Base-by-base conservation (phyloP, 2,797 vertebrate species). In the Buceros bicornis region DNA sequence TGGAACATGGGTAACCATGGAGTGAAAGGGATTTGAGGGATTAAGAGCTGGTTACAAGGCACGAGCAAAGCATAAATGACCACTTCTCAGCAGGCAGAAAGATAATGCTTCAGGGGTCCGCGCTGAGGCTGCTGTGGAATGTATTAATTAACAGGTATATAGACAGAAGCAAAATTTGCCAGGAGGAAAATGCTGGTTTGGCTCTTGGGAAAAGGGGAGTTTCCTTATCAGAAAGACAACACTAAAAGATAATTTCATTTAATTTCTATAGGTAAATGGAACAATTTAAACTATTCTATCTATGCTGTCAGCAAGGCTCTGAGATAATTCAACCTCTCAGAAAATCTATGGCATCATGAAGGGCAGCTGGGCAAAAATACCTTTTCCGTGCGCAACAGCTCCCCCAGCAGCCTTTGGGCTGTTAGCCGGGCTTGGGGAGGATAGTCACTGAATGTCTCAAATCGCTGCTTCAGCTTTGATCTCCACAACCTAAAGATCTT, bases 1-100 rank as follows among this genome's bases (percentile, higher is more conserved):
- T 89, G 82, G 64, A 37, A 89, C 50, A 66, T 42, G n/a, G 50
- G 47, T 58, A 53, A 60, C 62, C 79, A 40, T 17, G 65, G 70
- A 73, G 33, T 45, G 56, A 67, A 31, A 87, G 33, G 47, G n/a
- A 29, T 93, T 87, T 90, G 74, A 67, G 87, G 72, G 58, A 89
- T 94, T 86, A 86, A 77, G 69, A 87, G 43, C 45, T 83, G 76
- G 70, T 88, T 87, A 43, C 53, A 80, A 81, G 58, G 80, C 73
- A 91, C 13, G 13, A 87, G 84, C 56, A 88, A 73, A 87, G 64
- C 60, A 86, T 57, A 67, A 73, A 88, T 60, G 62, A 33, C 57
- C 64, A 33, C 82, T 61, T 76, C 92, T 78, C 69, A 93, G 66
- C 57, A 57, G 35, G 87, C 42, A 87, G 53, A 56, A 70, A 31